Percentiles rank a stretch among this genome's conserved stretches.
Conservation (phyloP, 2,888 invertebrate genomes). For the Drosophila austrosaltans region DNA sequence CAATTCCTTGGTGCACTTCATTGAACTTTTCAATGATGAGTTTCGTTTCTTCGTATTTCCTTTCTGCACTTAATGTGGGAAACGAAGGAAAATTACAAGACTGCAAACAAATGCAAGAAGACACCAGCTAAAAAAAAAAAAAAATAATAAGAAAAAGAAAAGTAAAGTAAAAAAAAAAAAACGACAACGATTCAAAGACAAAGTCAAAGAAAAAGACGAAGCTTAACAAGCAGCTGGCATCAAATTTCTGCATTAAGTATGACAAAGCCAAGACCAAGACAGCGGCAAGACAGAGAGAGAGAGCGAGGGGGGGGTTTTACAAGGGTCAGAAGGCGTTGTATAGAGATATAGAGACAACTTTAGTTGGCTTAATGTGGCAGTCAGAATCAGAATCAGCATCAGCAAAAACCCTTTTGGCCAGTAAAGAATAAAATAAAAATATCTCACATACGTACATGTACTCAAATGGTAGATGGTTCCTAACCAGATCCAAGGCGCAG, state of each 20-base stretch:
- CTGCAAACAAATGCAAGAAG: slow-evolving; percentile 37
- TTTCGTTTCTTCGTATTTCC: slow-evolving; percentile 48
- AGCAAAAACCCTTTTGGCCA: slow-evolving; percentile 46
- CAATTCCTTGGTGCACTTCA: slow-evolving; percentile 38
- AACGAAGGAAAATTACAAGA: slow-evolving; percentile 24
- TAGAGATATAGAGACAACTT: slow-evolving; percentile 18
- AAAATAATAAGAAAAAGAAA: slow-evolving; percentile 9
- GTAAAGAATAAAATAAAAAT: slow-evolving; percentile 41
- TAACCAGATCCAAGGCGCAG: slow-evolving; percentile 19
- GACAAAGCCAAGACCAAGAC: slow-evolving; percentile 53
- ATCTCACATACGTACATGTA: slow-evolving; percentile 33
- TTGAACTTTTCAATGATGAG: slow-evolving; percentile 54
- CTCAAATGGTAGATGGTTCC: background rate
- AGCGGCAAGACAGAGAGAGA: background rate
- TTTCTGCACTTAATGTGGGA: slow-evolving; percentile 39
- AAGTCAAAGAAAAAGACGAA: slow-evolving; percentile 35
- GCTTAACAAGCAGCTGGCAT: slow-evolving; percentile 75
- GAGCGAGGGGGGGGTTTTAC: background rate
- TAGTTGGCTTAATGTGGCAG: slow-evolving; percentile 42
- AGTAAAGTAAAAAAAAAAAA: slow-evolving; percentile 6
- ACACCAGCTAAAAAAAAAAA: slow-evolving; percentile 20
- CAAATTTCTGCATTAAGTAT: slow-evolving; percentile 75
- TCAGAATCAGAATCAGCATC: slow-evolving; percentile 28
- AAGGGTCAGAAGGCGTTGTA: background rate
- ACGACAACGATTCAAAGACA: slow-evolving; percentile 13